Evolutionary conservation across 2,888 invertebrate species (phyloP).

Genomic region (Troilus luridus): DNA sequence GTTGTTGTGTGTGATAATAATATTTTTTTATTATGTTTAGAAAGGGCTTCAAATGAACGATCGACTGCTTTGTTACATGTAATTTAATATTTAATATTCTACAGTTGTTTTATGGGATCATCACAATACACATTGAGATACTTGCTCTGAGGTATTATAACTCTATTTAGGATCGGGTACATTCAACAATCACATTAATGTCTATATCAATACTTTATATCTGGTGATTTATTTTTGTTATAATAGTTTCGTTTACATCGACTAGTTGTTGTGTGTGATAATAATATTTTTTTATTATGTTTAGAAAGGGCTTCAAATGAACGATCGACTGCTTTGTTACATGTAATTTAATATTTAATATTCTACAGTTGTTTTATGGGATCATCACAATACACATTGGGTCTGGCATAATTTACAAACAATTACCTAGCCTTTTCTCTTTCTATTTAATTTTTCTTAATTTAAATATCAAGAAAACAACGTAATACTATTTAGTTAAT

Average conservation of each 20-base stretch:
- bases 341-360: not conserved
- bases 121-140: no score
- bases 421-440: no score
- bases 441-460: no score
- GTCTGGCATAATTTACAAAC: no score
- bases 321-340: not conserved
- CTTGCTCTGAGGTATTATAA: not conserved
- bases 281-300: not conserved
- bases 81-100: not conserved
- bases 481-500: no score
- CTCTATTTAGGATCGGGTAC: not conserved
- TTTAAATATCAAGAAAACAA: no score
- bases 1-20: not conserved
- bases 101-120: no score
- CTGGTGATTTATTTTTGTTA: not conserved
- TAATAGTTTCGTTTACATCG: not conserved
- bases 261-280: not conserved
- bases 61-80: not conserved
- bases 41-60: not conserved
- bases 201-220: no score
- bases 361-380: no score
- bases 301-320: not conserved
- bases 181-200: no score
- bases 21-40: not conserved
- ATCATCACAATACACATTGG: no score